phyloP scores from a whole-genome alignment of 92 coral and sea anemone genomes.

The Phenganax stokvisi region DNA sequence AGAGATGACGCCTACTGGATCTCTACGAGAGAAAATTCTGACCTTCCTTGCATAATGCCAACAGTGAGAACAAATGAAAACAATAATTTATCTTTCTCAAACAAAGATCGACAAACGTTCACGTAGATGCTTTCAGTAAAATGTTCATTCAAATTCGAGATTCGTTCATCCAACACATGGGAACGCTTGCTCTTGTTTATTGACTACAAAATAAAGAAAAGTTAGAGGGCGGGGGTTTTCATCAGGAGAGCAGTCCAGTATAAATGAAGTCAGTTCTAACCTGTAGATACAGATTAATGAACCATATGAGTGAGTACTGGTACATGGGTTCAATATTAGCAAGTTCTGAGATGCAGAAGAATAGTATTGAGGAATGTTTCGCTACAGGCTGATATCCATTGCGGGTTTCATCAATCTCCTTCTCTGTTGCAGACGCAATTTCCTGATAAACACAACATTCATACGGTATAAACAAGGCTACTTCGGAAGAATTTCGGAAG shows the following conservation, averaged over 20 bases:
- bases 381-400: slow-evolving; percentile 97
- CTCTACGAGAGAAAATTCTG: slow-evolving; percentile 26
- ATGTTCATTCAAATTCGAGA: slow-evolving; percentile 84
- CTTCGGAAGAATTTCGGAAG: background rate
- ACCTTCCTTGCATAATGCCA: slow-evolving; percentile 88
- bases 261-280: slow-evolving; percentile 35
- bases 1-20: background rate
- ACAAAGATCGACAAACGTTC: slow-evolving; percentile 93
- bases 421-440: slow-evolving; percentile 95
- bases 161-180: slow-evolving; percentile 77
- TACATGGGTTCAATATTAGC: slow-evolving; percentile 99
- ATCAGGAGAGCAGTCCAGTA: too few relatives aligned
- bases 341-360: slow-evolving; percentile 95
- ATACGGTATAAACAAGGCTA: too few relatives aligned
- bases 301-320: slow-evolving; percentile 97
- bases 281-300: slow-evolving; percentile 88
- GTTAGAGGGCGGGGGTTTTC: too few relatives aligned
- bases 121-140: slow-evolving; percentile 92
- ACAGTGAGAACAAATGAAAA: slow-evolving; percentile 88
- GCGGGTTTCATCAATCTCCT: slow-evolving; percentile 96
- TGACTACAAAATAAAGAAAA: slow-evolving; percentile 56
- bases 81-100: slow-evolving; percentile 91
- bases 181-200: slow-evolving; percentile 89
- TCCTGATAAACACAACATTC: slow-evolving; percentile 47
- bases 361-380: slow-evolving; percentile 88